Base-by-base conservation (phyloP, 2,888 invertebrate genomes). In the Schrankia costaestrigalis region DNA sequence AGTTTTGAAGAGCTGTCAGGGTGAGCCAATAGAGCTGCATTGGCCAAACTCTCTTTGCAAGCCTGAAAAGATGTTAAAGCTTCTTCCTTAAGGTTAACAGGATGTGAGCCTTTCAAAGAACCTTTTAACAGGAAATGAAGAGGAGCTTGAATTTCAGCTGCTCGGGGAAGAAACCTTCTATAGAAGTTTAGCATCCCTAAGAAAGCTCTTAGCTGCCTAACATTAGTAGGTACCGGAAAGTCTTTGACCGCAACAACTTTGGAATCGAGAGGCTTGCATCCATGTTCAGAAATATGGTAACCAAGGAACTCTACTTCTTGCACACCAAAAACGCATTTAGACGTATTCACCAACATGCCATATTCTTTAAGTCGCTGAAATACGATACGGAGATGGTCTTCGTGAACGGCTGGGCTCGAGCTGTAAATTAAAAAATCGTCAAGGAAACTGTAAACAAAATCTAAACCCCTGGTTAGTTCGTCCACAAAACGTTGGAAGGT, bases 201-300 rank as follows among this genome's bases (percentile, higher is more conserved):
- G n/a, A 25, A 25, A n/a, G 25, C 25, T 25, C 13, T 25, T 1
- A 25, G 14, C 25, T 25, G 25, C 6, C 25, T 13, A n/a, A 25
- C 25, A 9, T 25, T 14, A 2, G 3, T 3, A 3, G 25, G 25
- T 14, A 9, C n/a, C 2, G 25, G 25, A n/a, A 14, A 25, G 4
- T 25, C 25, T 13, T 9, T 13, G 1, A 25, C 9, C 4, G 25
- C 14, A 1, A 6, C n/a, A 3, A 25, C 14, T 6, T 25, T 25
- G 3, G 14, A 3, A n/a, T 25, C 25, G 4, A 25, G 13, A 14
- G 25, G 25, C n/a, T 9, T 25, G n/a, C 25, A 25, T 3, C 25
- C 14, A 3, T n/a, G 9, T 14, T 14, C n/a, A 2, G 25, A 25
- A 25, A 25, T 25, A 9, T 2, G 11, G 9, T 25, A 25, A 1